Evolutionary conservation across 1,140 invertebrate genomes (phyloP).

Genomic region (Lysiphlebus fabarum): DNA sequence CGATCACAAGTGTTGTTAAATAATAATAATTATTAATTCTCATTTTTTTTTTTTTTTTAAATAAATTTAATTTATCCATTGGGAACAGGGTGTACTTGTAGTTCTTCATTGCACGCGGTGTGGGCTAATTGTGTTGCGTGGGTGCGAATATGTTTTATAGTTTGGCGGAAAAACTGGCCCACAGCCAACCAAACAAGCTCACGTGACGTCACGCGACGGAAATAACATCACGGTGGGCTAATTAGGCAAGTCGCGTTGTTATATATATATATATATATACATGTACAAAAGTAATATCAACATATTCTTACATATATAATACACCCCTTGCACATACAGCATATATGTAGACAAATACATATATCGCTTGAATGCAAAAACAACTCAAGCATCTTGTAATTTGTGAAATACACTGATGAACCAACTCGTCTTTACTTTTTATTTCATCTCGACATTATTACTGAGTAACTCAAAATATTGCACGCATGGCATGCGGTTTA

Average conservation of each 20-base stretch:
- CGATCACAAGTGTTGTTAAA: too few relatives aligned
- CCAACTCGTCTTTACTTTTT: too few relatives aligned
- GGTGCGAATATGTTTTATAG: constrained; percentile 56
- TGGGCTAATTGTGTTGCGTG: constrained; percentile 53
- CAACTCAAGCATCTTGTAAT: constrained; percentile 47
- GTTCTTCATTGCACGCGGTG: constrained; percentile 31
- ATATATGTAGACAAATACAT: constrained; percentile 25
- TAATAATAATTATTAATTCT: too few relatives aligned
- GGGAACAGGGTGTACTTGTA: constrained; percentile 1
- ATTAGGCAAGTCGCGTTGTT: constrained; percentile 43
- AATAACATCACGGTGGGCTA: constrained; percentile 49
- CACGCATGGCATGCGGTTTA: too few relatives aligned
- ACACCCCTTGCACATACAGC: too few relatives aligned
- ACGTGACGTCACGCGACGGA: constrained; percentile 54
- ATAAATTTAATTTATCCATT: not conserved
- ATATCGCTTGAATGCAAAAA: constrained; percentile 47
- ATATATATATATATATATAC: constrained; percentile 18
- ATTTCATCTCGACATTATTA: too few relatives aligned
- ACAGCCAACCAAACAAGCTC: constrained; percentile 52
- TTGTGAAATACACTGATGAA: constrained; percentile 26
- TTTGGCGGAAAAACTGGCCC: constrained; percentile 52
- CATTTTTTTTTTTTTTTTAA: not conserved
- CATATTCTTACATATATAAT: too few relatives aligned
- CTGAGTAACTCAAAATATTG: too few relatives aligned
- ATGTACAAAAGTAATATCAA: too few relatives aligned